Evolutionary conservation across 1,140 invertebrate species (phyloP).

Genomic region (Aleiodes sp.): DNA sequence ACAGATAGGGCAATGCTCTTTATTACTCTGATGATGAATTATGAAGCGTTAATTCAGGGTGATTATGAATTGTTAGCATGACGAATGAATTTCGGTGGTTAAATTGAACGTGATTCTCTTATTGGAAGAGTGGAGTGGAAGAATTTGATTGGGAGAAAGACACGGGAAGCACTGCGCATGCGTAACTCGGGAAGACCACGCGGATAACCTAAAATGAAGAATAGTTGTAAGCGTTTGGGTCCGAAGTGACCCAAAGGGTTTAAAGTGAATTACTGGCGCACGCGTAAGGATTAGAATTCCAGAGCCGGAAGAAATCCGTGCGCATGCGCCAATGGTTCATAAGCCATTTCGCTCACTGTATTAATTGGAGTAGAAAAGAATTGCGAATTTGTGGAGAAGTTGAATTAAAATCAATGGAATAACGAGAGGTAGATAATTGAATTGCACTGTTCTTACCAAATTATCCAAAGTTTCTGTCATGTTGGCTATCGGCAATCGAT

Average conservation of each 20-base stretch:
- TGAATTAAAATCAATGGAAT: background rate
- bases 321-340: too few species aligned
- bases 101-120: too few species aligned
- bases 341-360: too few species aligned
- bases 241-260: too few species aligned
- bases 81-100: too few species aligned
- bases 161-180: constrained; percentile 18
- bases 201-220: background rate
- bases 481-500: background rate
- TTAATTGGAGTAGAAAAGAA: background rate
- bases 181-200: constrained; percentile 1
- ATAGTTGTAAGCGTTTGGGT: background rate
- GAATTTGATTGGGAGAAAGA: too few species aligned
- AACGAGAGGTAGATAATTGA: background rate
- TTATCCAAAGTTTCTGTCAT: background rate
- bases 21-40: constrained; percentile 31
- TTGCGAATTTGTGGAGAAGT: too few species aligned
- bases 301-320: too few species aligned
- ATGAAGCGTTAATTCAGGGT: constrained; percentile 1
- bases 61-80: too few species aligned
- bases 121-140: too few species aligned
- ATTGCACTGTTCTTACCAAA: background rate
- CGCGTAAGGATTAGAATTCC: too few species aligned
- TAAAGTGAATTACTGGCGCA: too few species aligned
- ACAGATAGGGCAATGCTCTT: constrained; percentile 17